A percentile compares a stretch with the other conserved stretches of the same genome.
These are phyloP conservation scores for Meliscaeva auricollis DNA, from an alignment of 2,888 invertebrate species.

Conservation along the genomic window DNA sequence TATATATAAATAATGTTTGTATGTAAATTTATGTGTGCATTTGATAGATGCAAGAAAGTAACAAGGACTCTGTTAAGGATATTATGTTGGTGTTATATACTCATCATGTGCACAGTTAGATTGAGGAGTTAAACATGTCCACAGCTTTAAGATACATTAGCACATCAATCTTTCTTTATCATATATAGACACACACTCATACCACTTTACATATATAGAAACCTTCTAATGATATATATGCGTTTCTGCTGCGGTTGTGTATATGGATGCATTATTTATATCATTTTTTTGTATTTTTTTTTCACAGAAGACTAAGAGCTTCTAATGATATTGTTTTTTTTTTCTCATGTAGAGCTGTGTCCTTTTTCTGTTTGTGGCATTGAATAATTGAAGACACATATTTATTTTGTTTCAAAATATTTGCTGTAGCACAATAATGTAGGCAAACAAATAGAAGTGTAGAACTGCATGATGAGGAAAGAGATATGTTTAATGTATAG, in stretches of 20 bases:
- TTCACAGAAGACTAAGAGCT: conserved; percentile 1
- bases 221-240: conserved; percentile 18
- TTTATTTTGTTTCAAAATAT: conserved; percentile 59
- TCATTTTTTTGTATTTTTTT: background rate
- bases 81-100: conserved; percentile 25
- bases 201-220: no score
- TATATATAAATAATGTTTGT: background rate
- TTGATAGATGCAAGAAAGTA: conserved; percentile 44
- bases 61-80: conserved; percentile 40
- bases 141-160: conserved; percentile 49
- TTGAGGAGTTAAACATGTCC: background rate
- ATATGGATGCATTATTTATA: conserved; percentile 10
- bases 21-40: background rate
- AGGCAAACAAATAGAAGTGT: conserved; percentile 12
- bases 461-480: background rate
- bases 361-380: conserved; percentile 40
- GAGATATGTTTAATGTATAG: background rate
- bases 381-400: conserved; percentile 60
- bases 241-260: background rate
- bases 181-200: background rate
- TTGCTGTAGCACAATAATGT: conserved; percentile 28
- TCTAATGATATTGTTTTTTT: conserved; percentile 17
- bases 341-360: background rate
- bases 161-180: conserved; percentile 55
- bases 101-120: background rate